Percentiles rank a stretch among this genome's conserved stretches.
phyloP scores from a whole-genome alignment of 1,140 invertebrate species.

The Trypoxylus dichotomus region DNA sequence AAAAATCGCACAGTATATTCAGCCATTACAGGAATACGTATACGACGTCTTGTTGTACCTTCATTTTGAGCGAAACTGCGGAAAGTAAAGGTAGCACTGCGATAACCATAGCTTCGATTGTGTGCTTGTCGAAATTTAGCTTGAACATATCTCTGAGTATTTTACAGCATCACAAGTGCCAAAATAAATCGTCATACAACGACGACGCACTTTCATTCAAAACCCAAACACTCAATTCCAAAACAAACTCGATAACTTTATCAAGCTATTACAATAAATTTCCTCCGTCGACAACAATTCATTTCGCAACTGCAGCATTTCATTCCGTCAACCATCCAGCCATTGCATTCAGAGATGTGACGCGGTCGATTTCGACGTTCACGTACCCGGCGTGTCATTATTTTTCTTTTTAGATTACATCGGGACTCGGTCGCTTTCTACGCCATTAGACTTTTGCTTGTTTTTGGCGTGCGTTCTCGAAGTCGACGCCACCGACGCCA shows the following conservation, averaged over 20 bases:
- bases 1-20: no score
- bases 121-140: no score
- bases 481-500: slow-evolving; percentile 26
- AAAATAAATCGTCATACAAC: not conserved
- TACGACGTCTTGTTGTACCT: no score
- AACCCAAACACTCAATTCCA: slow-evolving; percentile 15
- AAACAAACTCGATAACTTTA: slow-evolving; percentile 14
- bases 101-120: no score
- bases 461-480: slow-evolving; percentile 31
- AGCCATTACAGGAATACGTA: no score
- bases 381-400: not conserved
- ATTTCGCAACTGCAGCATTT: slow-evolving; percentile 1
- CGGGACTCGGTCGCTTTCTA: slow-evolving; percentile 26
- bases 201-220: not conserved
- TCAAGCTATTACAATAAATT: not conserved
- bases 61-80: no score
- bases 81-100: no score
- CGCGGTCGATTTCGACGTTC: not conserved
- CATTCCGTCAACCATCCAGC: not conserved
- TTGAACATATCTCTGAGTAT: no score
- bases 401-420: slow-evolving; percentile 22
- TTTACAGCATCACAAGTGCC: no score
- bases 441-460: slow-evolving; percentile 37
- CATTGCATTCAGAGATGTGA: not conserved
- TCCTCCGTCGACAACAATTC: not conserved